phyloP scores from a whole-genome alignment of 2,113 vertebrate genomes.

The Daphoenositta chrysoptera region DNA sequence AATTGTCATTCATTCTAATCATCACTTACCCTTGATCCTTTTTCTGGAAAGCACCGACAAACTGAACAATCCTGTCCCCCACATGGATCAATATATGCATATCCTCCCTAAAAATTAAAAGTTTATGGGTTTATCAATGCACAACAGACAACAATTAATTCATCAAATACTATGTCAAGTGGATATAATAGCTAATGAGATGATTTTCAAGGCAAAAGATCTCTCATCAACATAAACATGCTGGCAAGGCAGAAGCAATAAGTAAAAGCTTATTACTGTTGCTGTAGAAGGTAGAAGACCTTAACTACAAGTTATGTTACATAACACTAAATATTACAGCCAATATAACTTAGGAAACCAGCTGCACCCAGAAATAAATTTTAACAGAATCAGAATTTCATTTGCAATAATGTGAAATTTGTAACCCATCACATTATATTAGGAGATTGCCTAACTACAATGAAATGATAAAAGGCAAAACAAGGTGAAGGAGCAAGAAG shows the following conservation, averaged over 20 bases:
- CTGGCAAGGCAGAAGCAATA: background rate
- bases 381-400: background rate
- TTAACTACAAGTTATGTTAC: background rate
- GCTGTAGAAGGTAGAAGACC: background rate
- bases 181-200: background rate
- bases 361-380: background rate
- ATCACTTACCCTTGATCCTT: slow-evolving; percentile 81
- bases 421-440: background rate
- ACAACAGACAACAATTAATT: background rate
- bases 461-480: background rate
- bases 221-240: background rate
- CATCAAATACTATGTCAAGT: background rate
- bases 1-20: background rate
- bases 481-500: background rate
- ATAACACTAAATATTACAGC: background rate
- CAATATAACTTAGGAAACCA: background rate
- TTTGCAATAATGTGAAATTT: background rate
- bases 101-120: slow-evolving; percentile 52
- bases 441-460: background rate
- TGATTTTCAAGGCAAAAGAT: background rate
- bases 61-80: slow-evolving; percentile 76
- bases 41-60: slow-evolving; percentile 81
- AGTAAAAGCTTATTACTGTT: background rate
- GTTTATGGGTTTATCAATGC: background rate
- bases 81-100: slow-evolving; percentile 64